Evolutionary conservation across 2,888 invertebrate genomes (phyloP), one percentile per base, ranked within the genome.

Genomic region (Epinotia nisella): DNA sequence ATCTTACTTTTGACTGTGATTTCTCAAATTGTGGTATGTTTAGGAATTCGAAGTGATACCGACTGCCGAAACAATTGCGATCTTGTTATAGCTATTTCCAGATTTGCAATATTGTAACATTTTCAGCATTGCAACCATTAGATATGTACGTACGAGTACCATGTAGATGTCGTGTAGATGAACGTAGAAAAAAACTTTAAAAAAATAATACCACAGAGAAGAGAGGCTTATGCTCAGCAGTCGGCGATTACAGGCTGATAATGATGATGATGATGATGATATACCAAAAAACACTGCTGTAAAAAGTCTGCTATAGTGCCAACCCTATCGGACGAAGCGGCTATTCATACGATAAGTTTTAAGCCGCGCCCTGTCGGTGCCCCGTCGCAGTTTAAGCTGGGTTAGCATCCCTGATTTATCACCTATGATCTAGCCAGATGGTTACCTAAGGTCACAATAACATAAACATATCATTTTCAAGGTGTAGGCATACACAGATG

Each of bases 301-400:
- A 35, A 35, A 35, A 35, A 35, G 9, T n/a, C 35, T 35, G 35
- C 35, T 9, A 9, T 7, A 35, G n/a, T 41, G 21, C 9, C 66
- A 66, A 56, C 66, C 66, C 55, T 66, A 58, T 29, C 3, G 9
- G 13, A 35, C 19, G 35, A 49, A 29, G 7, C 10, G 41, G 56
- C 66, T 66, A 41, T 56, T 21, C 39, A 41, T 24, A 56, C 55
- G 78, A 78, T 79, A 82, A 82, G 78, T 82, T 79, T 78, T 79
- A 80, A 81, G 81, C 81, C 75, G 51, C 70, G 71, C 68, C 69
- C 78, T 78, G 76, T 77, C 79, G 80, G 78, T 81, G 76, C 78
- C 77, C 76, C 78, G 76, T 79, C 76, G 75, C 76, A 76, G 78
- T 66, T 56, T 66, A 55, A 66, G 66, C 66, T 56, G 55, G 21